phyloP scores from a whole-genome alignment of 2,113 vertebrate genomes.

The Pantherophis guttatus region DNA sequence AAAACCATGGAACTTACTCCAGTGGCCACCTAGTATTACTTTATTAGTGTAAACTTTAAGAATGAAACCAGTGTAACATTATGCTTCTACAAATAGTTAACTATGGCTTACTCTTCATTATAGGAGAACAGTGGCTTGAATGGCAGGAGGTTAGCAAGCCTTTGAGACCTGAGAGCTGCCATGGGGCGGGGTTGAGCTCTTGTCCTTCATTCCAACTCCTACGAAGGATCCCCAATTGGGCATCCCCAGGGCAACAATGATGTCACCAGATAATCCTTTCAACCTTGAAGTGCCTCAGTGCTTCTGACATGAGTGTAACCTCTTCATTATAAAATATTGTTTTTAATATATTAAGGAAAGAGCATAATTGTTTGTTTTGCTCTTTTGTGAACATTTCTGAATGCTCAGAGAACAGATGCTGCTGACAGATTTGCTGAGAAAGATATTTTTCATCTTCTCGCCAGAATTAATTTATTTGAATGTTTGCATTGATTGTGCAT shows the following conservation, averaged over 20 bases:
- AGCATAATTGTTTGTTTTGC: not conserved
- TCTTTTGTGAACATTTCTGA: not conserved
- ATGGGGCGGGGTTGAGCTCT: not conserved
- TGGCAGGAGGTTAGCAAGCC: not conserved
- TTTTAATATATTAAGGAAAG: not conserved
- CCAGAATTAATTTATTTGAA: not conserved
- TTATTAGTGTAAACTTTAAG: not conserved
- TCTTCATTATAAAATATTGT: not conserved
- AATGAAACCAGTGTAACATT: not conserved
- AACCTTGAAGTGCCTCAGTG: not conserved
- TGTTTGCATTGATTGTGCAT: not conserved
- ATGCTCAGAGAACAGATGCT: not conserved
- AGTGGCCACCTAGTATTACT: not conserved
- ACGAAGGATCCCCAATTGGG: not conserved
- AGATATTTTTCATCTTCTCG: not conserved
- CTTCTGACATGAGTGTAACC: not conserved
- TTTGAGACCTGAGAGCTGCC: not conserved
- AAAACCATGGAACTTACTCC: not conserved
- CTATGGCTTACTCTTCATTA: not conserved
- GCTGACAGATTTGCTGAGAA: not conserved
- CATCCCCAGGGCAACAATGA: not conserved
- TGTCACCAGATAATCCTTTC: not conserved
- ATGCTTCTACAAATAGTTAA: not conserved
- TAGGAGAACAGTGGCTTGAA: not conserved
- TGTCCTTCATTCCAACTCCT: not conserved